Evolutionary conservation across 2,113 vertebrate species (phyloP).

Genomic region (Passerina amoena): DNA sequence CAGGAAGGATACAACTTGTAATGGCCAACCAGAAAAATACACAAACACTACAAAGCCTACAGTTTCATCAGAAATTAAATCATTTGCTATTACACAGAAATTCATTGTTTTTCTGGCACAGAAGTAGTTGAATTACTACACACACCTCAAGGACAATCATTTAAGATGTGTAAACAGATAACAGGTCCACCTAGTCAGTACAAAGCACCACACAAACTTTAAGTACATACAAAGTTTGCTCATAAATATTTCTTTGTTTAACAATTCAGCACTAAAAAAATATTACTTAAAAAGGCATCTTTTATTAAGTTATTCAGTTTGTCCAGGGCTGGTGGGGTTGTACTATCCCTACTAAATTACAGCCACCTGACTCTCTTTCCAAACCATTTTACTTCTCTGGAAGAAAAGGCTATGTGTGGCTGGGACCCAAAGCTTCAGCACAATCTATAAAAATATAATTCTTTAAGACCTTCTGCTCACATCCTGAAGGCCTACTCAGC

Average conservation of each 20-base stretch:
- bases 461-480: slow-evolving; percentile 54
- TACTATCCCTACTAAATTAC: slow-evolving; percentile 49
- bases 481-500: slow-evolving; percentile 64
- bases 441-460: slow-evolving; percentile 71
- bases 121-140: slow-evolving; percentile 26
- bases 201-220: slow-evolving; percentile 67
- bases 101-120: slow-evolving; percentile 21
- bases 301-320: slow-evolving; percentile 63
- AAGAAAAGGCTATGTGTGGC: slow-evolving; percentile 53
- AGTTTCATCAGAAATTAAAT: slow-evolving; percentile 48
- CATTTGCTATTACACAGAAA: slow-evolving; percentile 34
- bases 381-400: neutral
- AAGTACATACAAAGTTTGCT: slow-evolving; percentile 69
- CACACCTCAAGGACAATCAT: slow-evolving; percentile 11
- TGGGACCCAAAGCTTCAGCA: slow-evolving; percentile 44
- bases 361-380: slow-evolving; percentile 46
- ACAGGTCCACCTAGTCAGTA: slow-evolving; percentile 57
- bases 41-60: slow-evolving; percentile 49
- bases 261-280: slow-evolving; percentile 73
- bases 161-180: slow-evolving; percentile 52
- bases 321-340: slow-evolving; percentile 65
- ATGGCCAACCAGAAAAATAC: slow-evolving; percentile 54
- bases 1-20: slow-evolving; percentile 30
- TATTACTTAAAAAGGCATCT: slow-evolving; percentile 74
- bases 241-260: slow-evolving; percentile 68